Conservation (phyloP, 1,140 invertebrate genomes). For the Caenorhabditis tropicalis region DNA sequence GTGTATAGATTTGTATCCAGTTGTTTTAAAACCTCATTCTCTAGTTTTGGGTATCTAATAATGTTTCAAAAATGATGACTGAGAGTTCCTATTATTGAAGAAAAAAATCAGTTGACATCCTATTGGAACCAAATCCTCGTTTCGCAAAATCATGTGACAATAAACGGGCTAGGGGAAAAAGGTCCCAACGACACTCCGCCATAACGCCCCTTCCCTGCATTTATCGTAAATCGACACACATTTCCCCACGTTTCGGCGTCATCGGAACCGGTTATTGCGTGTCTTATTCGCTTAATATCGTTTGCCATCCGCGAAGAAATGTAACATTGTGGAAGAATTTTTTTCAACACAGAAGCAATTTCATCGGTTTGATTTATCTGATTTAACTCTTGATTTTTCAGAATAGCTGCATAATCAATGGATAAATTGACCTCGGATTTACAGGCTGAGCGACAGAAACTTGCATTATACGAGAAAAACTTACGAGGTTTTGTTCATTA, state of each 20-base stretch:
- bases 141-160: background rate
- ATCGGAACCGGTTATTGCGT: slow-evolving; percentile 24
- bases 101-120: too few species aligned
- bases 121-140: too few species aligned
- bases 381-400: background rate
- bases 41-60: too few species aligned
- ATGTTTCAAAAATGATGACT: too few species aligned
- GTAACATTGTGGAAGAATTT: background rate
- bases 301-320: slow-evolving; percentile 24
- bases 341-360: background rate
- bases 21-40: too few species aligned
- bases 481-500: background rate
- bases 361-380: background rate
- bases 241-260: background rate
- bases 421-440: slow-evolving; percentile 31
- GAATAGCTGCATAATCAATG: background rate
- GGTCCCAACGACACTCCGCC: slow-evolving; percentile 7
- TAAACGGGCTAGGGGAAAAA: background rate
- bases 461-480: slow-evolving; percentile 17
- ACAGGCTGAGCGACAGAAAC: slow-evolving; percentile 15
- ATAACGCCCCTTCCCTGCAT: background rate
- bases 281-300: slow-evolving; percentile 1
- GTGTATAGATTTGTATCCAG: too few species aligned
- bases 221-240: slow-evolving; percentile 30
- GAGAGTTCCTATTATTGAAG: too few species aligned